Evolutionary conservation across 2,113 vertebrate genomes (phyloP).

Genomic region (Ranitomeya imitator): DNA sequence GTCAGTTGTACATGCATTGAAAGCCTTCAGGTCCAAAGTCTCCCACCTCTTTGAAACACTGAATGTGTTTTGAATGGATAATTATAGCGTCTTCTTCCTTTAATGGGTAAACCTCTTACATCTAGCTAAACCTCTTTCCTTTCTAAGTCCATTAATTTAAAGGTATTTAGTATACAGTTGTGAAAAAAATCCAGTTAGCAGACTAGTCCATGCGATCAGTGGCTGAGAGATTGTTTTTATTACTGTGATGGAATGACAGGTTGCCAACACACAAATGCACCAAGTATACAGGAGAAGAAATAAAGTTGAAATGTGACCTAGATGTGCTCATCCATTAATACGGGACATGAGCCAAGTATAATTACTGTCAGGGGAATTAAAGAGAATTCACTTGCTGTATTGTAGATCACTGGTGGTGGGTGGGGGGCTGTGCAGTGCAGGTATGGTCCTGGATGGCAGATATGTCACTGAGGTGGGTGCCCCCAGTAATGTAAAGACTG

Average conservation of each 20-base stretch:
- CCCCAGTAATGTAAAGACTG: no score
- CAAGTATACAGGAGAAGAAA: background rate
- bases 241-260: background rate
- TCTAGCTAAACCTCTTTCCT: background rate
- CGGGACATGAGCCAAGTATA: background rate
- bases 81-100: no score
- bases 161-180: background rate
- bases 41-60: no score
- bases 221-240: no score
- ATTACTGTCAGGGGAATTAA: conserved; percentile 5
- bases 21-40: no score
- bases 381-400: conserved; percentile 5
- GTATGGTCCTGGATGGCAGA: no score
- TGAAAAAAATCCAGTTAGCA: background rate
- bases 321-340: background rate
- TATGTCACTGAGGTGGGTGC: no score
- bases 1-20: no score
- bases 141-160: background rate
- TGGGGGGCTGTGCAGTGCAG: background rate
- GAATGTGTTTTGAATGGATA: no score
- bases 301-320: conserved; percentile 6
- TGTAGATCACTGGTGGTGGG: background rate
- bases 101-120: no score
- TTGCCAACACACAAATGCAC: background rate
- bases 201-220: background rate